phyloP scores from a whole-genome alignment of 2,797 vertebrate species.

The Mastacembelus armatus region DNA sequence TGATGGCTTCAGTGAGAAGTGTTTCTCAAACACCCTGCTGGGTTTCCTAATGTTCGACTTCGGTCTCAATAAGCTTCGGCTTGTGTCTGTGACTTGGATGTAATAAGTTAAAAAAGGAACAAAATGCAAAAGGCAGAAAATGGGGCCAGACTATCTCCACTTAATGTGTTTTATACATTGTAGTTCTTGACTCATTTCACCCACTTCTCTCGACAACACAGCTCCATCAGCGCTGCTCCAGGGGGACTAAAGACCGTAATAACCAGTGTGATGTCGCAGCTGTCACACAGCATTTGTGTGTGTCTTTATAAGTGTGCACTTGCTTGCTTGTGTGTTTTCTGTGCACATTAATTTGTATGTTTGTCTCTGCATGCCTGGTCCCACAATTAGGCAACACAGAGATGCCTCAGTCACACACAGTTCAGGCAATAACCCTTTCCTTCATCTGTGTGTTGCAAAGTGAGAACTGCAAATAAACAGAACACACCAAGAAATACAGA shows the following conservation, averaged over 20 bases:
- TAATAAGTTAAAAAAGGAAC: too few relatives aligned
- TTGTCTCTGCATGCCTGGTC: constrained; percentile 36
- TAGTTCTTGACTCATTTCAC: constrained; percentile 33
- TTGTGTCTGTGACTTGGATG: neutral
- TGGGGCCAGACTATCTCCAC: constrained; percentile 5
- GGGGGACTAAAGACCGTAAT: constrained; percentile 14
- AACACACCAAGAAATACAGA: too few relatives aligned
- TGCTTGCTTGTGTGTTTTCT: constrained; percentile 9
- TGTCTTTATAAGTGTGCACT: neutral
- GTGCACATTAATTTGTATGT: constrained; percentile 19
- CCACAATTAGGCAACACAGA: constrained; percentile 15
- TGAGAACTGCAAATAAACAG: too few relatives aligned
- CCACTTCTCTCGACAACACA: constrained; percentile 6
- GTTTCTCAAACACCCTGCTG: neutral
- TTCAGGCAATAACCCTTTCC: constrained; percentile 38
- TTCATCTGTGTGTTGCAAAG: too few relatives aligned
- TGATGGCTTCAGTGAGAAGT: neutral
- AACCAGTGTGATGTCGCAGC: constrained; percentile 33
- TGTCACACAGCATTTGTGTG: constrained; percentile 21
- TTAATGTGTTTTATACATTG: neutral
- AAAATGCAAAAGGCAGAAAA: constrained; percentile 9
- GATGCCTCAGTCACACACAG: constrained; percentile 38
- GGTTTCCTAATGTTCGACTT: neutral
- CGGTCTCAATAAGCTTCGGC: neutral
- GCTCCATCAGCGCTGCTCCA: constrained; percentile 32